Evolutionary conservation across 2,888 invertebrate genomes (phyloP), one percentile per base, ranked within the genome.

Genomic region (Keiferia lycopersicella): DNA sequence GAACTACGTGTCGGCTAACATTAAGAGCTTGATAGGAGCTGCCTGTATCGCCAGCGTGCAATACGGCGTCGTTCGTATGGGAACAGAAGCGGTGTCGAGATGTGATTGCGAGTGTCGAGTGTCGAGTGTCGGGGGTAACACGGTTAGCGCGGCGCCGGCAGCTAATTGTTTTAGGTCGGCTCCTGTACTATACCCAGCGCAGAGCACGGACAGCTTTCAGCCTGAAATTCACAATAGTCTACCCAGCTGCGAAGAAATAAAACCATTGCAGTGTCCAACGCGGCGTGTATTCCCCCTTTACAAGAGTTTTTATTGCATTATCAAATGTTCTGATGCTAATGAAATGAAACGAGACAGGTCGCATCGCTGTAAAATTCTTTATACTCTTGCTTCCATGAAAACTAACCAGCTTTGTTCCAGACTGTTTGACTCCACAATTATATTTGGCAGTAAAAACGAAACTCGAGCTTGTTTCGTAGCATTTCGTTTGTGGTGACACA

Each of bases 141-240:
- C 56, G 59, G 62, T 65, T 65, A 65, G 20, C 34, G 60, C 67
- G 62, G 26, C 39, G 59, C 59, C 59, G 59, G 51, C 62, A 34
- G 61, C 61, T 75, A 74, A 77, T 77, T 71, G 71, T 65, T 68
- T 75, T 75, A 77, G 58, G 62, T 45, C 63, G 53, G 69, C 66
- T 70, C 22, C 22, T 14, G 22, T 18, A 48, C 48, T 11, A 20
- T 34, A 38, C 58, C 39, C 39, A 8, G 56, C 26, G 2, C 16
- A 22, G 8, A 14, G 16, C 57, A 57, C 34, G 22, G 39, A 20
- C 45, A 39, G 22, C 58, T 58, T 39, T 58, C 26, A 58, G 0
- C 20, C 58, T n/a, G 30, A 56, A 56, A 58, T 16, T 57, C 38
- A 58, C 38, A 39, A 58, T 18, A 58, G 26, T 12, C 20, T 10